These are phyloP conservation scores for Damaliscus lunatus DNA, from an alignment of 2,113 vertebrate species.

Conservation along the genomic window DNA sequence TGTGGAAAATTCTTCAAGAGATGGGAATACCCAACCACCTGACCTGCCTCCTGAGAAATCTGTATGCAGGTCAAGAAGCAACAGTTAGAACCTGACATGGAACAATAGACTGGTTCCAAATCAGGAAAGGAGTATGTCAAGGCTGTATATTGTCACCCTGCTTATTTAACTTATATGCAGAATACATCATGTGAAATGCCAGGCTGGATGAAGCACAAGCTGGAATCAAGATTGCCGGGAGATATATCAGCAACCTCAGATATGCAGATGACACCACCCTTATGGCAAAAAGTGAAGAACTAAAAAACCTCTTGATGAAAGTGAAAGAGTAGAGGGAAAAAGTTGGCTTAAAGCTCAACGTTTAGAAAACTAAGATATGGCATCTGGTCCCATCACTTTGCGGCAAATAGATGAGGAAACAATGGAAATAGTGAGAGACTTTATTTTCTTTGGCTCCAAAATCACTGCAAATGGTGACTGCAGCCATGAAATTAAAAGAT, in stretches of 20 bases:
- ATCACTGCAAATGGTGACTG: background rate
- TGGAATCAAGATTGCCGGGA: background rate
- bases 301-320: background rate
- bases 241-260: background rate
- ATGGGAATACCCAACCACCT: background rate
- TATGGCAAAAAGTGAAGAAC: background rate
- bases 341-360: background rate
- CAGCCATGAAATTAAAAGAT: background rate
- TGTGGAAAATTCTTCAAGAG: background rate
- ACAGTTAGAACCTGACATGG: background rate
- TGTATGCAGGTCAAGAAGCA: background rate
- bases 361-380: background rate
- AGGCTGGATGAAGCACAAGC: background rate
- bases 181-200: background rate
- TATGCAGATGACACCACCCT: background rate
- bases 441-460: background rate
- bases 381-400: accelerated
- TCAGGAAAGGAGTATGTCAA: background rate
- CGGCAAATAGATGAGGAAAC: background rate
- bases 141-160: background rate
- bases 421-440: background rate
- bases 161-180: background rate
- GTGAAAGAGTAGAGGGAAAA: background rate
- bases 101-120: background rate
- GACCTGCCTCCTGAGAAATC: background rate